Conservation (phyloP, 2,797 vertebrate species). For the Mastacembelus armatus region DNA sequence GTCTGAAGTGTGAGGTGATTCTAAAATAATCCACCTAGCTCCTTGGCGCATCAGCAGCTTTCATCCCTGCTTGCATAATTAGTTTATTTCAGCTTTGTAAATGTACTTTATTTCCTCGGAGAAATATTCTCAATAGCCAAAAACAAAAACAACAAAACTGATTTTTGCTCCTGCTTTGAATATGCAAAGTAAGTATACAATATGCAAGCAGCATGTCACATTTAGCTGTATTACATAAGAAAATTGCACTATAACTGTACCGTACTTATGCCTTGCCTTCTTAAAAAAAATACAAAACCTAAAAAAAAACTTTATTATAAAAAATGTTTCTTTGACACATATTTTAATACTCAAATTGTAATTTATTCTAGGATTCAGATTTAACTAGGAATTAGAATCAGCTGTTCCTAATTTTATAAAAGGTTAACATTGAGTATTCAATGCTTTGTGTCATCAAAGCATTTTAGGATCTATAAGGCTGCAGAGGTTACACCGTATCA, state of each 20-base stretch:
- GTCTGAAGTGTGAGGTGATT: slow-evolving; percentile 71
- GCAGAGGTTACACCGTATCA: slow-evolving; percentile 44
- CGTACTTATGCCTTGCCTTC: too few relatives aligned
- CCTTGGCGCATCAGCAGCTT: slow-evolving; percentile 48
- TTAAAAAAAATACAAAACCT: too few relatives aligned
- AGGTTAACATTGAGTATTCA: slow-evolving; percentile 6
- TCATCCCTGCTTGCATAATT: slow-evolving; percentile 37
- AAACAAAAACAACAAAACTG: neutral
- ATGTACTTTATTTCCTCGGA: slow-evolving; percentile 8
- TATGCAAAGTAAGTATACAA: too few relatives aligned
- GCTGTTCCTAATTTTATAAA: slow-evolving; percentile 10
- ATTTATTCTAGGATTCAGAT: too few relatives aligned
- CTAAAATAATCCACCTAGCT: slow-evolving; percentile 66
- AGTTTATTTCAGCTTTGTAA: slow-evolving; percentile 50
- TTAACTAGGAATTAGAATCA: neutral
- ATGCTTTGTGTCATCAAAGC: slow-evolving; percentile 25
- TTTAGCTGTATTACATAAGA: too few relatives aligned
- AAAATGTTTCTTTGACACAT: too few relatives aligned
- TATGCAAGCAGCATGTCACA: too few relatives aligned
- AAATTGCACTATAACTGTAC: too few relatives aligned
- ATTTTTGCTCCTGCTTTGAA: too few relatives aligned
- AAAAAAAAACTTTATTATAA: too few relatives aligned
- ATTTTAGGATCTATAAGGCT: slow-evolving; percentile 15
- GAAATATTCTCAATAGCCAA: neutral
- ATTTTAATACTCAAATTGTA: too few relatives aligned